phyloP scores from a whole-genome alignment of 1,140 invertebrate species.

The Heterodera schachtii region DNA sequence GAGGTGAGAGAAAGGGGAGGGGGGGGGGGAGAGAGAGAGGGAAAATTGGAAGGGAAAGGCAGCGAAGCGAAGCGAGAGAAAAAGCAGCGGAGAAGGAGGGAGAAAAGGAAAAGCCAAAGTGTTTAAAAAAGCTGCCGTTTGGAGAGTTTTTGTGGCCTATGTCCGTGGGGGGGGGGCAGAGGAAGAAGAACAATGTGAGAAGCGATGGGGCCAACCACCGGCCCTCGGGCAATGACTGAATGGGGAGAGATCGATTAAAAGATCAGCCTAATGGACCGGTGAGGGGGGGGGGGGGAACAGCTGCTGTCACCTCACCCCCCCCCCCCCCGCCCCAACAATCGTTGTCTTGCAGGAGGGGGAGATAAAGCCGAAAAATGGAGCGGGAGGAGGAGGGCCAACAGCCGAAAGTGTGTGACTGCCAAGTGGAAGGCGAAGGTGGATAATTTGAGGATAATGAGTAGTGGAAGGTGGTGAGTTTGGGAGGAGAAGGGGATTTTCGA shows the following conservation, averaged over 20 bases:
- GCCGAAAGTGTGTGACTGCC: too few relatives aligned
- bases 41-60: not conserved
- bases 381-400: not conserved
- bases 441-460: not conserved
- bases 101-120: not conserved
- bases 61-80: not conserved
- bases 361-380: not conserved
- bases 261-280: not conserved
- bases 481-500: not conserved
- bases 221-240: not conserved
- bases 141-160: not conserved
- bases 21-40: too few relatives aligned
- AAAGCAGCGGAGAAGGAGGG: not conserved
- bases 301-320: not conserved
- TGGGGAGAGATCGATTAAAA: not conserved
- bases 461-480: too few relatives aligned
- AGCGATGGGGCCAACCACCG: not conserved
- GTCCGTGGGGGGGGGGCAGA: not conserved
- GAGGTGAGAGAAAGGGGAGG: not conserved
- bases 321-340: not conserved
- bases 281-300: not conserved
- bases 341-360: not conserved
- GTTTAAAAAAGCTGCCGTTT: not conserved
- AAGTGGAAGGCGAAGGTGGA: not conserved
- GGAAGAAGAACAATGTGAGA: not conserved